Percentiles rank a stretch among this genome's conserved stretches.
Evolutionary conservation across 2,888 invertebrate genomes (phyloP).

Genomic region (Orthonevra nobilis): DNA sequence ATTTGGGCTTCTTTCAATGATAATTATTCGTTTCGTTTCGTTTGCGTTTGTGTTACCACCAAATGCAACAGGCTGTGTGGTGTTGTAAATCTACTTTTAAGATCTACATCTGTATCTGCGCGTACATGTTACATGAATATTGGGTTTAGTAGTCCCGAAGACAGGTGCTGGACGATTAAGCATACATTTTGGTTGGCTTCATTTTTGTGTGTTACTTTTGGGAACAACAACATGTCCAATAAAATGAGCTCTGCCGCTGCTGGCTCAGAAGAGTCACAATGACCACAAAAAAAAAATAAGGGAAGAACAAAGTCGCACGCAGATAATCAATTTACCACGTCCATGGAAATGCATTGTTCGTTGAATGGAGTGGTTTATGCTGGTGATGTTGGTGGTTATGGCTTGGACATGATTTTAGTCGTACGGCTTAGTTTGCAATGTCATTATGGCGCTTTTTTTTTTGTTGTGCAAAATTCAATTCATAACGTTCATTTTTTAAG

Average conservation of each 20-base stretch:
- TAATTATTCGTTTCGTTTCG: conserved; percentile 52
- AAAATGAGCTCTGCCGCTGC: conserved; percentile 40
- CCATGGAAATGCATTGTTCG: conserved; percentile 28
- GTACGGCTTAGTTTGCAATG: not conserved
- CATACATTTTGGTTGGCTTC: conserved; percentile 29
- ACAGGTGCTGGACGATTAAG: conserved; percentile 67
- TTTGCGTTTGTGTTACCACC: conserved; percentile 17
- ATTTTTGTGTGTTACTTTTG: conserved; percentile 31
- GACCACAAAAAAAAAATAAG: conserved; percentile 1
- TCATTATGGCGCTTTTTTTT: not conserved
- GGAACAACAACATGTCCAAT: conserved; percentile 54
- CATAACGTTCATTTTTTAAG: too few species aligned
- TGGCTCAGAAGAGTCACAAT: not conserved
- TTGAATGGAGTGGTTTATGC: conserved; percentile 5
- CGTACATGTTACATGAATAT: conserved; percentile 23
- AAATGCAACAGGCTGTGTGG: conserved; percentile 63
- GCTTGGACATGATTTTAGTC: not conserved
- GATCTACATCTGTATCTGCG: conserved; percentile 55
- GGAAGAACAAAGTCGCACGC: conserved; percentile 38
- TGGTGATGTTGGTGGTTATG: not conserved
- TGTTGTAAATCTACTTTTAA: conserved; percentile 52
- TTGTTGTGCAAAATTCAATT: too few species aligned
- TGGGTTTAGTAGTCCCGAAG: conserved; percentile 38
- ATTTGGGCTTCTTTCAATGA: conserved; percentile 24
- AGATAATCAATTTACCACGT: conserved; percentile 53